These are phyloP conservation scores for Agrochola macilenta DNA, from an alignment of 2,888 invertebrate genomes.

Conservation along the genomic window DNA sequence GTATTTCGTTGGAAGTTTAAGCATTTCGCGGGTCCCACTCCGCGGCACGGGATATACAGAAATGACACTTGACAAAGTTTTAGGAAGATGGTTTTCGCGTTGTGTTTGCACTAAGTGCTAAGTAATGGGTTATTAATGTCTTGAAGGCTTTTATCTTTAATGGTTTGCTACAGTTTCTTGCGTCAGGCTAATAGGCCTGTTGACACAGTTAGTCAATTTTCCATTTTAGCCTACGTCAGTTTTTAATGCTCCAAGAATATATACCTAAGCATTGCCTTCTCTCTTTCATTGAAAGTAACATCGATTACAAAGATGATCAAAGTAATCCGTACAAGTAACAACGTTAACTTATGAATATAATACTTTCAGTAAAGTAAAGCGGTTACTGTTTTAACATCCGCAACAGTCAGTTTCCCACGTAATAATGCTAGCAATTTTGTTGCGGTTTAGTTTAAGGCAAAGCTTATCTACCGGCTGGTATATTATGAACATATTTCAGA, in stretches of 20 bases:
- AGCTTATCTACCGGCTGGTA: neutral
- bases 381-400: neutral
- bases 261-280: neutral
- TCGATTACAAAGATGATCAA: neutral
- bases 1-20: constrained; percentile 68
- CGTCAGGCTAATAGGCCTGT: constrained; percentile 5
- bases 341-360: neutral
- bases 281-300: neutral
- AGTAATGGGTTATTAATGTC: constrained; percentile 59
- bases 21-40: constrained; percentile 55
- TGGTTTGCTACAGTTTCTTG: constrained; percentile 15
- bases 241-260: neutral
- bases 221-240: constrained; percentile 2
- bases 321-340: neutral
- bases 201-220: constrained; percentile 36
- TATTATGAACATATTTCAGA: constrained; percentile 1
- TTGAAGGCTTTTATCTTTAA: constrained; percentile 52
- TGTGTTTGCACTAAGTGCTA: constrained; percentile 52
- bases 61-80: constrained; percentile 65
- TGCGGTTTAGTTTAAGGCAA: neutral
- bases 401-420: neutral
- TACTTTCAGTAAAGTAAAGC: neutral
- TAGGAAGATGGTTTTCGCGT: constrained; percentile 37
- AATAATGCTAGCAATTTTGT: neutral
- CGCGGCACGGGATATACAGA: constrained; percentile 52